Conservation (phyloP, 23 tunicate species). For the Trididemnum miniatum region DNA sequence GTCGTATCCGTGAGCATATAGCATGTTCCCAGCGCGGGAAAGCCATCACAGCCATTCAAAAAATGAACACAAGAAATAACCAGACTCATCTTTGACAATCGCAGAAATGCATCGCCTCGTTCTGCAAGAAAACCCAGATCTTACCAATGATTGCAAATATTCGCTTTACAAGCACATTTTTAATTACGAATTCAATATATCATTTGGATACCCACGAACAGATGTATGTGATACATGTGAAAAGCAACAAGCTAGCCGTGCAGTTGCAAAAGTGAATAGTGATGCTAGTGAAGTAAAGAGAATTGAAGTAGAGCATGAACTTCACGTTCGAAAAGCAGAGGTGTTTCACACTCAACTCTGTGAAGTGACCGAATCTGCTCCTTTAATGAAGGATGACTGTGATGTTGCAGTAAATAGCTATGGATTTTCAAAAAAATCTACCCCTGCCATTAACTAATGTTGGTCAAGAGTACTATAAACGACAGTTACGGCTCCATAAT, state of each 20-base stretch:
- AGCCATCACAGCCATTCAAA: constrained; percentile 17
- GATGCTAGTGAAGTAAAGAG: neutral
- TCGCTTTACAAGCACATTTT: constrained; percentile 9
- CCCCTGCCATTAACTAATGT: constrained; percentile 21
- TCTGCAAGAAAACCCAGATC: constrained; percentile 7
- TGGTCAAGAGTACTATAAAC: constrained; percentile 9
- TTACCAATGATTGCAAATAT: constrained; percentile 3
- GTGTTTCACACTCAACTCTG: neutral
- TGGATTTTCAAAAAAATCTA: constrained; percentile 9
- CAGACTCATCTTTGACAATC: neutral
- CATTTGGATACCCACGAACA: constrained; percentile 19
- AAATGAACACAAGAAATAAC: constrained; percentile 24
- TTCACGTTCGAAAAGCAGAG: constrained; percentile 31
- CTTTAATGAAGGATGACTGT: neutral
- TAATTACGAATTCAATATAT: constrained; percentile 33
- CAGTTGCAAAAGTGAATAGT: neutral
- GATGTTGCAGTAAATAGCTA: constrained; percentile 1
- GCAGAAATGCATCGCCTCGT: constrained; percentile 24
- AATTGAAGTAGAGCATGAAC: constrained; percentile 13
- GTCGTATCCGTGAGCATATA: constrained; percentile 6
- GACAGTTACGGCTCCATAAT: constrained; percentile 20
- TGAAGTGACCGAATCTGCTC: constrained; percentile 18
- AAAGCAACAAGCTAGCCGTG: constrained; percentile 4
- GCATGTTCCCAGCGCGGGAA: constrained; percentile 21
- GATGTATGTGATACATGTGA: constrained; percentile 25